Percentiles rank a stretch among this genome's conserved stretches.
Conservation (phyloP, 2,888 invertebrate species). For the Athrips mouffetella region DNA sequence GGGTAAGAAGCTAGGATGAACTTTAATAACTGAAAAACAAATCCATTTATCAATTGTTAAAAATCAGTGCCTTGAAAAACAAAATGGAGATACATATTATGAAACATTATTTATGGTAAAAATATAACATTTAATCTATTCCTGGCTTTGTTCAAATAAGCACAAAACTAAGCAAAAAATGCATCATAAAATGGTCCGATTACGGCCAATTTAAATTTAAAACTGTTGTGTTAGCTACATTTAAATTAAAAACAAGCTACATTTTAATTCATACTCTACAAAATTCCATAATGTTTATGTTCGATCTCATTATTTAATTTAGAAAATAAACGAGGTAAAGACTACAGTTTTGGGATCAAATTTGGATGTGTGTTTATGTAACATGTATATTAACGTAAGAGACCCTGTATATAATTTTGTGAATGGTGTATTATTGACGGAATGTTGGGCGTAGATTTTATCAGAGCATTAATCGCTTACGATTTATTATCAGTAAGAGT, state of each 20-base stretch:
- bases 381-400: conserved; percentile 66
- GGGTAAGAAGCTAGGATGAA: conserved; percentile 61
- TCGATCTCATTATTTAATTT: conserved; percentile 78
- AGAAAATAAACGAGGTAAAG: conserved; percentile 77
- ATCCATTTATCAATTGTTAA: conserved; percentile 68
- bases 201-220: too few relatives aligned
- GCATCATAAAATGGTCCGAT: not conserved
- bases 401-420: conserved; percentile 72
- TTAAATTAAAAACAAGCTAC: not conserved
- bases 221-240: conserved; percentile 1
- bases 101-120: conserved; percentile 57
- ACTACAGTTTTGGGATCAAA: conserved; percentile 78
- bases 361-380: conserved; percentile 75
- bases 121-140: conserved; percentile 40
- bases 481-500: conserved; percentile 61
- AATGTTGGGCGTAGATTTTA: conserved; percentile 50
- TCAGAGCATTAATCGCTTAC: conserved; percentile 61
- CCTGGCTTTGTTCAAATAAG: conserved; percentile 50
- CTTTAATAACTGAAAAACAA: conserved; percentile 54
- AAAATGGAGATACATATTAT: conserved; percentile 37
- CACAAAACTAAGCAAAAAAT: conserved; percentile 19
- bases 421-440: conserved; percentile 70
- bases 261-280: conserved; percentile 42
- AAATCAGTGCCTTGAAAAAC: conserved; percentile 66
- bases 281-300: conserved; percentile 71